Evolutionary conservation across 1,140 invertebrate genomes (phyloP).

Genomic region (Semibalanus balanoides): DNA sequence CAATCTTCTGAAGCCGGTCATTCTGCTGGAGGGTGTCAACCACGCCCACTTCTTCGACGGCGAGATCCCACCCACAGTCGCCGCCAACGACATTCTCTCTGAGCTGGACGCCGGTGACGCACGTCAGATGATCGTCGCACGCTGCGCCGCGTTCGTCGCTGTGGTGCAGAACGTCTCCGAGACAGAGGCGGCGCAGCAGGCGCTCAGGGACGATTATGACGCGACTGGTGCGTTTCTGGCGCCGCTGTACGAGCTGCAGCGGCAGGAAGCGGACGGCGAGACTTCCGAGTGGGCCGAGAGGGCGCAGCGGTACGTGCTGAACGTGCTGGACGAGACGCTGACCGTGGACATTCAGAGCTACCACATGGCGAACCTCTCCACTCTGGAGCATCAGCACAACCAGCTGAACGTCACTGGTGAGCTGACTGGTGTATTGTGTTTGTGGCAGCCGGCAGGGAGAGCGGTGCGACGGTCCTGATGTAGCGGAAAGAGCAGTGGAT

Average conservation of each 20-base stretch:
- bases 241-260: background rate
- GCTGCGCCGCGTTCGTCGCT: conserved; percentile 12
- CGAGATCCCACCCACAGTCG: conserved; percentile 13
- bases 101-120: conserved; percentile 11
- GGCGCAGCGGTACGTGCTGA: conserved; percentile 5
- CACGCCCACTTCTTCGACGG: conserved; percentile 17
- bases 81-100: conserved; percentile 13
- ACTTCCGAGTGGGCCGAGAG: background rate
- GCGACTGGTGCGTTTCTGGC: background rate
- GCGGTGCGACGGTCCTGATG: too few species aligned
- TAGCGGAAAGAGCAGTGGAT: too few species aligned
- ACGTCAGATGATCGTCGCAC: conserved; percentile 9
- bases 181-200: background rate
- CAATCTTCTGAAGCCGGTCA: conserved; percentile 10
- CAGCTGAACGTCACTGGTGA: background rate
- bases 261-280: background rate
- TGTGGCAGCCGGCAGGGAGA: too few species aligned
- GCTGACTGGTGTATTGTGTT: too few species aligned
- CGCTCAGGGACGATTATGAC: background rate
- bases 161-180: background rate
- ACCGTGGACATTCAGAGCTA: background rate
- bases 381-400: background rate
- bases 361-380: background rate
- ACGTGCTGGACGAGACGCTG: conserved; percentile 1
- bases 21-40: conserved; percentile 15